Percentiles rank a stretch among this genome's conserved stretches.
phyloP scores from a whole-genome alignment of 2,888 invertebrate species.

The Ditula angustiorana region DNA sequence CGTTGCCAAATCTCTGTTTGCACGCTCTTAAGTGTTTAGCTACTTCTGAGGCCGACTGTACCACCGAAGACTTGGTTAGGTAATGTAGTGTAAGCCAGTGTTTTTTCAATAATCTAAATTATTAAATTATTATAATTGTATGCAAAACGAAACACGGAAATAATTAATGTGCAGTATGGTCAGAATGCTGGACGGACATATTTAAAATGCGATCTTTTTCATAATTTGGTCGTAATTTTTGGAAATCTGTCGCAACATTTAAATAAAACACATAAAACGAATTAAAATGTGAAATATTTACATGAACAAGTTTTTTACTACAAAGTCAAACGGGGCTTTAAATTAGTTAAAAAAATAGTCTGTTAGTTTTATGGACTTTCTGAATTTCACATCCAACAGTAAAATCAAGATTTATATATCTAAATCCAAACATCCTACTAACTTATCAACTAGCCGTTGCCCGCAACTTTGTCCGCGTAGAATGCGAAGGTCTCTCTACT shows the following conservation, averaged over 20 bases:
- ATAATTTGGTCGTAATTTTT: background rate
- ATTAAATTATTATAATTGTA: background rate
- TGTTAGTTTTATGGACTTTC: background rate
- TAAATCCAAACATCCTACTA: too few relatives aligned
- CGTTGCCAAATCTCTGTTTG: too few relatives aligned
- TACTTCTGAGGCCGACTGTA: too few relatives aligned
- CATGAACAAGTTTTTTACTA: background rate
- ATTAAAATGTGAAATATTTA: conserved; percentile 20
- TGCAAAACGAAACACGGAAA: conserved; percentile 7
- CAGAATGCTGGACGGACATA: background rate
- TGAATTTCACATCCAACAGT: background rate
- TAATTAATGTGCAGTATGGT: conserved; percentile 8
- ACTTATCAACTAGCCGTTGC: too few relatives aligned
- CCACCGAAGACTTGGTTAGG: too few relatives aligned
- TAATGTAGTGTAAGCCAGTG: background rate
- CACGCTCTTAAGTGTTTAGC: too few relatives aligned
- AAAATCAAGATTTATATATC: background rate
- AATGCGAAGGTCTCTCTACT: too few relatives aligned
- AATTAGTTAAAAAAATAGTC: conserved; percentile 1
- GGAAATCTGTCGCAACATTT: conserved; percentile 14
- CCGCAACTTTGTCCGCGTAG: too few relatives aligned
- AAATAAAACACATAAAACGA: conserved; percentile 11
- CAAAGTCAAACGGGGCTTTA: background rate
- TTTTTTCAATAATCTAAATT: background rate
- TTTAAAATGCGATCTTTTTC: background rate